These are phyloP conservation scores for Ibidorhyncha struthersii DNA, from an alignment of 2,113 vertebrate species.

Conservation along the genomic window DNA sequence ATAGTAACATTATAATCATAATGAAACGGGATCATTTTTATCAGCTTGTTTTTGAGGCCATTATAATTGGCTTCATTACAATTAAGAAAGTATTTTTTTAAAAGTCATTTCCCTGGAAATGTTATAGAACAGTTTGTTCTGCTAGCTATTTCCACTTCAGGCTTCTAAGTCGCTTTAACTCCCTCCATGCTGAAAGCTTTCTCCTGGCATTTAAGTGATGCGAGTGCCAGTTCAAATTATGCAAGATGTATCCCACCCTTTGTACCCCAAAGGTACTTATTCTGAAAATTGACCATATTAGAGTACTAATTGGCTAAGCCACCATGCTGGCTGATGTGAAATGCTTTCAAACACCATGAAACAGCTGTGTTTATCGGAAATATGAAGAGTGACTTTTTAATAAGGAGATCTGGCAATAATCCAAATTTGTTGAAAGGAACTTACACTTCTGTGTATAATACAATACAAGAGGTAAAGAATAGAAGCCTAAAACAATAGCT, in stretches of 20 bases:
- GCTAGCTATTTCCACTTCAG: slow-evolving; percentile 28
- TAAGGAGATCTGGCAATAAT: slow-evolving; percentile 70
- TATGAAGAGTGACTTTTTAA: slow-evolving; percentile 75
- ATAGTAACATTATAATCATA: slow-evolving; percentile 52
- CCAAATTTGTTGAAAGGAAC: slow-evolving; percentile 69
- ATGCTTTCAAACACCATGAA: slow-evolving; percentile 65
- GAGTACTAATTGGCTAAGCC: slow-evolving; percentile 61
- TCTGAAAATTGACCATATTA: slow-evolving; percentile 62
- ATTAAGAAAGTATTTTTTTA: slow-evolving; percentile 63
- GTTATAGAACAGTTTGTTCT: slow-evolving; percentile 65
- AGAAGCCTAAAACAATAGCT: slow-evolving; percentile 64
- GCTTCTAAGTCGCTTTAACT: slow-evolving; percentile 44
- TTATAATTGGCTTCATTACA: slow-evolving; percentile 63
- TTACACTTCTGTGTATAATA: slow-evolving; percentile 60
- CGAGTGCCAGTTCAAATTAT: slow-evolving; percentile 53
- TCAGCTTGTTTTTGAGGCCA: slow-evolving; percentile 48
- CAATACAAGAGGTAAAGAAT: slow-evolving; percentile 67
- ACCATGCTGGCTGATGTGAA: slow-evolving; percentile 66
- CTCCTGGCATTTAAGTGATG: slow-evolving; percentile 3
- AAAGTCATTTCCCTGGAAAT: slow-evolving; percentile 67
- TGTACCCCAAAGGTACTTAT: slow-evolving; percentile 58
- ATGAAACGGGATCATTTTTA: slow-evolving; percentile 42
- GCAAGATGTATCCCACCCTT: slow-evolving; percentile 31
- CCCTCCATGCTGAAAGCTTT: slow-evolving; percentile 15
- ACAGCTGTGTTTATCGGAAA: slow-evolving; percentile 72